Conservation (phyloP, 2,888 invertebrate genomes). For the Agrochola litura region DNA sequence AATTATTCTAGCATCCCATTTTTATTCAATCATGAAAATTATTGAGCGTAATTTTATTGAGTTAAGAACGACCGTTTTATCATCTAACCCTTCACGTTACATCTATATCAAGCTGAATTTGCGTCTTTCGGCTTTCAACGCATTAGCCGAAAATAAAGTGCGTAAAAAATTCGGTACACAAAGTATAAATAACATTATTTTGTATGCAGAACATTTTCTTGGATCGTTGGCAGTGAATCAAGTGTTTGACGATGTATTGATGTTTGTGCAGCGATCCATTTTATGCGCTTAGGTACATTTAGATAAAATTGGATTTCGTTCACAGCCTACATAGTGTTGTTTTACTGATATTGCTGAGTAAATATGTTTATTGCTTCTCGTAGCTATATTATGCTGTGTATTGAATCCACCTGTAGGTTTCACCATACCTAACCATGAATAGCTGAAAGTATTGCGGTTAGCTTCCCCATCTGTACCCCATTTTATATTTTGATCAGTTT, state of each 20-base stretch:
- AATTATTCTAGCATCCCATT: no score
- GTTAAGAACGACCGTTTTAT: neutral
- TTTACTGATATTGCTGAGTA: slow-evolving; percentile 23
- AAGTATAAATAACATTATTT: slow-evolving; percentile 36
- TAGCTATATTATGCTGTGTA: neutral
- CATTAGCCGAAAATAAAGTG: slow-evolving; percentile 28
- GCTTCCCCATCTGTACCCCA: neutral
- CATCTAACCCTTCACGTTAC: neutral
- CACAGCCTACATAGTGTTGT: slow-evolving; percentile 30
- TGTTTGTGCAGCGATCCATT: slow-evolving; percentile 50
- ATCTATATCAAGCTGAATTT: slow-evolving; percentile 15
- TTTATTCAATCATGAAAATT: neutral
- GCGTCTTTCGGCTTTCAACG: slow-evolving; percentile 18
- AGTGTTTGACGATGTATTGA: slow-evolving; percentile 54
- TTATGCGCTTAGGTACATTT: slow-evolving; percentile 33
- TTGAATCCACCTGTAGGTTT: neutral
- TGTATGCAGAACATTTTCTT: slow-evolving; percentile 43
- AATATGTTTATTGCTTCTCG: slow-evolving; percentile 35
- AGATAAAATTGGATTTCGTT: slow-evolving; percentile 37
- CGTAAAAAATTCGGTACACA: slow-evolving; percentile 25
- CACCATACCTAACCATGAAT: neutral
- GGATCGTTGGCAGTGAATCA: slow-evolving; percentile 62
- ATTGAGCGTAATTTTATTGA: neutral
- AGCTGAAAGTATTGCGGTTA: no score
- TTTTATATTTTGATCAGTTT: neutral